These are phyloP conservation scores for Linyphia triangularis DNA, from an alignment of 2,888 invertebrate species.

Conservation along the genomic window DNA sequence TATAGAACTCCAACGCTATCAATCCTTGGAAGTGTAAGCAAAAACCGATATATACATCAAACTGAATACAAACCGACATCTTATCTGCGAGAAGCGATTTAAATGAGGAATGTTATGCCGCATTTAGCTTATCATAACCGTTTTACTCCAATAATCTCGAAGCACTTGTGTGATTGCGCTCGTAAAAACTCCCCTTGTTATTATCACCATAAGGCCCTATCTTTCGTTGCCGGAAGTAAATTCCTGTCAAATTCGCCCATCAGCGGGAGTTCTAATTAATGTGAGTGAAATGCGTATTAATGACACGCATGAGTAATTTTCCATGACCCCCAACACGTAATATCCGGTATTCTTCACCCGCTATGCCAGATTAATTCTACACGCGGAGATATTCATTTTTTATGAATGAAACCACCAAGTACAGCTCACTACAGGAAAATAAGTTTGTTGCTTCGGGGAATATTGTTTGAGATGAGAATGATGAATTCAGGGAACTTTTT, in stretches of 20 bases:
- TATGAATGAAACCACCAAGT: not conserved
- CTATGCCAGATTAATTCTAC: slow-evolving; percentile 10
- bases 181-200: not conserved
- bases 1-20: too few relatives aligned
- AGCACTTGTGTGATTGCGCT: too few relatives aligned
- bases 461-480: too few relatives aligned
- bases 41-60: too few relatives aligned
- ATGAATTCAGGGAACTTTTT: too few relatives aligned
- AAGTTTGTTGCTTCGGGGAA: not conserved
- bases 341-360: not conserved
- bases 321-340: not conserved
- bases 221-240: slow-evolving; percentile 8
- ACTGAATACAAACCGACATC: too few relatives aligned
- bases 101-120: too few relatives aligned
- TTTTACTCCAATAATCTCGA: too few relatives aligned
- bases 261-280: slow-evolving; percentile 12
- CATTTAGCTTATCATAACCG: too few relatives aligned
- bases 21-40: too few relatives aligned
- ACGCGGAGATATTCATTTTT: not conserved
- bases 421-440: not conserved
- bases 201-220: not conserved
- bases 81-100: too few relatives aligned
- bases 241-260: not conserved
- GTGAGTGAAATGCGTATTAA: slow-evolving; percentile 18
- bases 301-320: not conserved